Evolutionary conservation across 2,888 invertebrate genomes (phyloP).

Genomic region (Ophraella communa): DNA sequence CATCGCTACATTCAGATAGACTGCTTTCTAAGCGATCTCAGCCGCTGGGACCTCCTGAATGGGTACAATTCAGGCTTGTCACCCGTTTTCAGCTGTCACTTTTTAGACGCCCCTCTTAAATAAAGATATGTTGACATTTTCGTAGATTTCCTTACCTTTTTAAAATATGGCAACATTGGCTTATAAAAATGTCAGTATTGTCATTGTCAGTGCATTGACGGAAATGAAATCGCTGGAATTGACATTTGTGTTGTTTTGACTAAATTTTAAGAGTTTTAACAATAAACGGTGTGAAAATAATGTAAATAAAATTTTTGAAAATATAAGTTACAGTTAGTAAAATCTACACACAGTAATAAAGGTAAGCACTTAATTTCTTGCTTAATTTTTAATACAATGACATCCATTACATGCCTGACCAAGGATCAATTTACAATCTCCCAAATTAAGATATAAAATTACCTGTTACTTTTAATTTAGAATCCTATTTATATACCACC

Average conservation of each 20-base stretch:
- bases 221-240: conserved; percentile 9
- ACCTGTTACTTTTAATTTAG: conserved; percentile 2
- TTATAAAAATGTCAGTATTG: conserved; percentile 2
- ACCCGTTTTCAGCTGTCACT: too few species aligned
- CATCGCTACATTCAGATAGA: too few species aligned
- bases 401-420: neutral
- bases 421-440: conserved; percentile 12
- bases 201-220: conserved; percentile 5
- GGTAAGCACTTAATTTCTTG: neutral
- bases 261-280: conserved; percentile 7
- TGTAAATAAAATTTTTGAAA: conserved; percentile 6
- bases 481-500: conserved; percentile 21
- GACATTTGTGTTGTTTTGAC: conserved; percentile 22
- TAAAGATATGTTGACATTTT: neutral
- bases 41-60: too few species aligned
- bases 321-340: conserved; percentile 1
- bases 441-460: conserved; percentile 1
- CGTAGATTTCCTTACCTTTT: neutral
- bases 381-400: conserved; percentile 3
- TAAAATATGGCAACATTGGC: neutral
- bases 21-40: too few species aligned
- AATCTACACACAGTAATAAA: neutral
- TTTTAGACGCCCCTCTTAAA: too few species aligned
- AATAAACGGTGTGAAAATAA: conserved; percentile 12
- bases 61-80: too few species aligned